Evolutionary conservation across 2,113 vertebrate genomes (phyloP), one percentile per base, ranked within the genome.

Genomic region (Parus major): DNA sequence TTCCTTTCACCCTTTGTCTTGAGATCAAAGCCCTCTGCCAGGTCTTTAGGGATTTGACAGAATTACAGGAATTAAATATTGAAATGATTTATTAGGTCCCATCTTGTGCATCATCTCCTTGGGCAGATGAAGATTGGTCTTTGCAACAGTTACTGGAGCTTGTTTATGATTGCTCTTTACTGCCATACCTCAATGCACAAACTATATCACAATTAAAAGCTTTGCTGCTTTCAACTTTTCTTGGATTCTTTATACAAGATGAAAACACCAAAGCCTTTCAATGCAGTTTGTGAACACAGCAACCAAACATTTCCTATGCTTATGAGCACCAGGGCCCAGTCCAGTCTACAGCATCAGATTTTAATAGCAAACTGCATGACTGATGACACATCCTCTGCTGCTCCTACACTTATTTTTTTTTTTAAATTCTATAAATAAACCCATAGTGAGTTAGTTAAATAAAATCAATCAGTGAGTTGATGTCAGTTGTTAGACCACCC

Each of bases 401-500:
- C 59, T 92, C 68, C 75, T 47, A 86, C 46, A 28, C 63, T 76
- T 7, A 20, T 19, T 19, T 56, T n/a, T 73, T 82, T 36, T 36
- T 92, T 88, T 57, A 0, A 85, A 65, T 77, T 76, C 82, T 77
- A 69, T 29, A 92, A 88, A 77, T 69, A 93, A 92, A 46, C 21
- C 25, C 29, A 1, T 16, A 55, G 80, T 28, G 47, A 86, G 52
- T n/a, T 72, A 82, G 66, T 72, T 85, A 85, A 94, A 85, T 63
- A 85, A 96, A 93, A 87, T 66, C 83, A 66, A 47, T 65, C 84
- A 75, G 77, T 68, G 90, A 86, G 72, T 47, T 84, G 42, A 64
- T 65, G 82, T 86, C 71, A 77, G 82, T 77, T 90, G 88, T 90
- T 90, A 85, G 92, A 92, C 90, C 94, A 95, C 82, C 93, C 90